These are phyloP conservation scores for Aphis gossypii DNA, from an alignment of 1,140 invertebrate genomes.

Conservation along the genomic window DNA sequence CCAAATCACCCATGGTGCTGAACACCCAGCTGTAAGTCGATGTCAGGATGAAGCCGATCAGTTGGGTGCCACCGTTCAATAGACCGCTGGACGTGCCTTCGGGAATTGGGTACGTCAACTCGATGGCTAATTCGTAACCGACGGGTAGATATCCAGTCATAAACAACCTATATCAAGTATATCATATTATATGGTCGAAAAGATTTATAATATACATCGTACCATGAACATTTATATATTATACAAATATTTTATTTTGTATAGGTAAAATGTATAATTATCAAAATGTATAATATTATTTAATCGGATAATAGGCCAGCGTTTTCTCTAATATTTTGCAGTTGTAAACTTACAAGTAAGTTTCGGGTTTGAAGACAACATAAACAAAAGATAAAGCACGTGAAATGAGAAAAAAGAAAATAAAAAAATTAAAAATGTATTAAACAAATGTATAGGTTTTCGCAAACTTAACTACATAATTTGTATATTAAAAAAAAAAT, in stretches of 20 bases:
- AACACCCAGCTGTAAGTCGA: conserved; percentile 71
- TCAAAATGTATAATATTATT: background rate
- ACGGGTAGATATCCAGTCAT: conserved; percentile 96
- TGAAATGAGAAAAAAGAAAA: no score
- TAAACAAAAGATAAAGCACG: no score
- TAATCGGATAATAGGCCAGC: background rate
- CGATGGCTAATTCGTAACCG: conserved; percentile 93
- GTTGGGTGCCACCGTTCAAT: conserved; percentile 76
- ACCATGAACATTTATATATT: no score
- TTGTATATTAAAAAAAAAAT: no score
- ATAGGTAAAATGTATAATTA: background rate
- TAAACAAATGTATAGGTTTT: no score
- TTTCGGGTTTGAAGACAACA: no score
- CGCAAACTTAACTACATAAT: no score
- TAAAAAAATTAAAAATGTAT: no score
- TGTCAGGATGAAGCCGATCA: conserved; percentile 85
- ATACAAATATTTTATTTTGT: no score
- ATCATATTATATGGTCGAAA: background rate
- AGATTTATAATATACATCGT: background rate
- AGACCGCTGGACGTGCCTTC: conserved; percentile 88
- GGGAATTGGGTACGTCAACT: conserved; percentile 93
- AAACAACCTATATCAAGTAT: conserved; percentile 76
- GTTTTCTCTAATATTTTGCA: background rate
- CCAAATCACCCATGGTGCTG: conserved; percentile 68
- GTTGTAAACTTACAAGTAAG: no score